A percentile compares a stretch with the other conserved stretches of the same genome.
Conservation (phyloP, 2,797 vertebrate species). For the Neosalanx taihuensis region DNA sequence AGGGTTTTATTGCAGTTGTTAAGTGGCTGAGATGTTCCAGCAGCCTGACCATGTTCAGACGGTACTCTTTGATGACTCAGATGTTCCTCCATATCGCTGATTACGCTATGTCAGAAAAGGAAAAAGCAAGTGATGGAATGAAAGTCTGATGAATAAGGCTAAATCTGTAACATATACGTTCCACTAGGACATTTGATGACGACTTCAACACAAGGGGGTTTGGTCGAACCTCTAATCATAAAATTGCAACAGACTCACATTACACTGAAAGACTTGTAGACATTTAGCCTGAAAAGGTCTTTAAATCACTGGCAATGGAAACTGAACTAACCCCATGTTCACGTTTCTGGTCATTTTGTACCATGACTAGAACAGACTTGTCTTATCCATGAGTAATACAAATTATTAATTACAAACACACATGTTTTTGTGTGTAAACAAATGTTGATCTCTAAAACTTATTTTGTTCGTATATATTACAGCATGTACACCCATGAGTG, state of each 20-base stretch:
- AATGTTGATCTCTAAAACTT: too few species aligned
- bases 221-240: background rate
- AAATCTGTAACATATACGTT: slow-evolving; percentile 46
- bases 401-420: background rate
- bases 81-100: background rate
- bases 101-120: slow-evolving; percentile 26
- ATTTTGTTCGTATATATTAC: too few species aligned
- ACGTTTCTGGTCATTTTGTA: slow-evolving; percentile 22
- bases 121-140: slow-evolving; percentile 28
- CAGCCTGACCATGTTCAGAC: background rate
- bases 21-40: background rate
- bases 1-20: background rate
- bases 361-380: slow-evolving; percentile 37
- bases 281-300: slow-evolving; percentile 40
- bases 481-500: too few species aligned
- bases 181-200: slow-evolving; percentile 29
- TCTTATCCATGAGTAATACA: slow-evolving; percentile 20
- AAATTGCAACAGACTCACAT: slow-evolving; percentile 8
- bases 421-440: background rate
- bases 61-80: background rate
- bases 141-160: slow-evolving; percentile 29
- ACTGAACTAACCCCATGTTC: background rate
- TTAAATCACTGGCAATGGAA: slow-evolving; percentile 46
- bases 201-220: slow-evolving; percentile 33
- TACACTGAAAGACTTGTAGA: background rate